A percentile compares a stretch with the other conserved stretches of the same genome.
These are phyloP conservation scores for Zaprionus ghesquierei DNA, from an alignment of 1,140 invertebrate species.

Conservation along the genomic window DNA sequence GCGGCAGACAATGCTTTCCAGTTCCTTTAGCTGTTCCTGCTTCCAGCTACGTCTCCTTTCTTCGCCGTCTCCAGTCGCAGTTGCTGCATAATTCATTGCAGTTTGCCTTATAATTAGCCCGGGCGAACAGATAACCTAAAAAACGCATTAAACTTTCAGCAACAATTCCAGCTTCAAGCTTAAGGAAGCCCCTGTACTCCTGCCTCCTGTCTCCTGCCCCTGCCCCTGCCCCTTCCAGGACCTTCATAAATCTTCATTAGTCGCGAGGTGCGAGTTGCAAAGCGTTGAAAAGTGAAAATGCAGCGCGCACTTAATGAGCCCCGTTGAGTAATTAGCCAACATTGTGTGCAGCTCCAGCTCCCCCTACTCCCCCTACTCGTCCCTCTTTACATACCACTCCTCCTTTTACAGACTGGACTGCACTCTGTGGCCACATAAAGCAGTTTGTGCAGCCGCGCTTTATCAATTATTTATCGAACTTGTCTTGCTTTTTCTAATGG, in stretches of 20 bases:
- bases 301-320: conserved; percentile 77
- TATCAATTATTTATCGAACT: conserved; percentile 78
- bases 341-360: conserved; percentile 55
- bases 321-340: conserved; percentile 78
- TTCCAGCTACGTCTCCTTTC: not conserved
- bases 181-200: conserved; percentile 49
- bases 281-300: conserved; percentile 79
- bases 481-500: conserved; percentile 36
- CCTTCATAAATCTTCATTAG: conserved; percentile 78
- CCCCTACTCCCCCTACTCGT: too few species aligned
- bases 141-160: conserved; percentile 75
- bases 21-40: too few species aligned
- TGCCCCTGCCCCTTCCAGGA: not conserved
- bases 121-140: conserved; percentile 48
- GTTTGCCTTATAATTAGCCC: conserved; percentile 72
- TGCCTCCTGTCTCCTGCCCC: conserved; percentile 8
- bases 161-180: conserved; percentile 49
- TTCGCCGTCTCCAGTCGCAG: conserved; percentile 32
- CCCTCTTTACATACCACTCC: not conserved
- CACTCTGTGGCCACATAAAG: conserved; percentile 16
- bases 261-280: conserved; percentile 46
- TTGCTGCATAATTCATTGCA: conserved; percentile 76
- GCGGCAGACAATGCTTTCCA: conserved; percentile 53
- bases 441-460: conserved; percentile 52
- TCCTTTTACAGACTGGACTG: not conserved